Evolutionary conservation across 2,113 vertebrate genomes (phyloP).

Genomic region (Halichoeres trimaculatus): DNA sequence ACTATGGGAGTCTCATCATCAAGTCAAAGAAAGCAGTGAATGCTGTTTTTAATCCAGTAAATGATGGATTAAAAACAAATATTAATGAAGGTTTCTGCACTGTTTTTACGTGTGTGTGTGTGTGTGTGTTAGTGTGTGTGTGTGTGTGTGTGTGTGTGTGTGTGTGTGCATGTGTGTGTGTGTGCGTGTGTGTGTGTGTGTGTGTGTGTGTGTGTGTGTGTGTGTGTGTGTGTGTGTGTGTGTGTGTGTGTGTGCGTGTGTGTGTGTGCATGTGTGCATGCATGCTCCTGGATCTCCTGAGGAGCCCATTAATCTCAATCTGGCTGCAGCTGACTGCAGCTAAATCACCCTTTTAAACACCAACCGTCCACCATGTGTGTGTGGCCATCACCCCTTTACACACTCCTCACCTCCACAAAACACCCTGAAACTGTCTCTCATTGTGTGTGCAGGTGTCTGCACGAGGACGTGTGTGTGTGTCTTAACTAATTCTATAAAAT

Average conservation of each 20-base stretch:
- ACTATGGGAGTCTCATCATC: too few species aligned
- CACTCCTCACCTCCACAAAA: neutral
- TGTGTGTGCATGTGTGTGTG: too few species aligned
- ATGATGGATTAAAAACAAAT: neutral
- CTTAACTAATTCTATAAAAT: neutral
- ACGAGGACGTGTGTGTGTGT: neutral
- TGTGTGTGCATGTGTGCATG: neutral
- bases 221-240: neutral
- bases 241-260: neutral
- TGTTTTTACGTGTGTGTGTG: neutral
- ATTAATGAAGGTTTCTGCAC: neutral
- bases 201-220: neutral
- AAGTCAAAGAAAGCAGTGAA: too few species aligned
- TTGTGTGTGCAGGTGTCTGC: too few species aligned
- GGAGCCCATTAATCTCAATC: constrained; percentile 31
- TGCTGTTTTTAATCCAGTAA: neutral
- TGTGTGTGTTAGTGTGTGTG: too few species aligned
- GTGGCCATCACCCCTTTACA: neutral
- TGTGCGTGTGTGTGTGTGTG: neutral
- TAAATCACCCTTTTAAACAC: constrained; percentile 17
- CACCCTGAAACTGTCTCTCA: neutral
- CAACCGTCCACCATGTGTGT: neutral
- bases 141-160: neutral
- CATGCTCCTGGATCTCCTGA: neutral
- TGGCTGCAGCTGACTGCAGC: constrained; percentile 14